phyloP scores from a whole-genome alignment of 2,797 vertebrate genomes.

The Lacerta viridis region DNA sequence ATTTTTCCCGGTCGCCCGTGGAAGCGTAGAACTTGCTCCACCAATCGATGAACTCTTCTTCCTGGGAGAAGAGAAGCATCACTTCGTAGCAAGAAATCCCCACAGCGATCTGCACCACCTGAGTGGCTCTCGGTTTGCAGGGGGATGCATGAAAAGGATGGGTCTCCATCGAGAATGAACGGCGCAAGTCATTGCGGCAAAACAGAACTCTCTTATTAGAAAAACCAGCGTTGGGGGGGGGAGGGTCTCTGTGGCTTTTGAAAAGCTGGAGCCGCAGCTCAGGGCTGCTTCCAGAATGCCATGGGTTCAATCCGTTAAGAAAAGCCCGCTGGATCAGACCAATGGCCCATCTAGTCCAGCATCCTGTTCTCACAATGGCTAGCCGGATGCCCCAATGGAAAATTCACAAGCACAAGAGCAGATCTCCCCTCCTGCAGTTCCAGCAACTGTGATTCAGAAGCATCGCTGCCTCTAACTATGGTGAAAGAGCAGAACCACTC shows the following conservation, averaged over 20 bases:
- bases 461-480: too few relatives aligned
- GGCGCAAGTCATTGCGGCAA: too few relatives aligned
- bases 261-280: neutral
- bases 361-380: too few relatives aligned
- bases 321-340: too few relatives aligned
- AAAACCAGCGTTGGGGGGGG: neutral
- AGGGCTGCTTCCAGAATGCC: neutral
- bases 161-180: neutral
- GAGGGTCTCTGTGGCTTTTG: neutral
- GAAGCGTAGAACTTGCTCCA: slow-evolving; percentile 98
- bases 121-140: neutral
- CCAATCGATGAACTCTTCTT: slow-evolving; percentile 97
- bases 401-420: too few relatives aligned
- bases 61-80: slow-evolving; percentile 76
- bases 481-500: too few relatives aligned
- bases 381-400: too few relatives aligned
- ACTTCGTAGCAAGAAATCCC: too few relatives aligned
- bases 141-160: too few relatives aligned
- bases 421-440: too few relatives aligned
- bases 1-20: slow-evolving; percentile 89
- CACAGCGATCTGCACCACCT: accelerated
- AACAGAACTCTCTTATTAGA: neutral
- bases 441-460: too few relatives aligned
- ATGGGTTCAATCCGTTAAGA: neutral
- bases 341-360: too few relatives aligned